A percentile compares a stretch with the other conserved stretches of the same genome.
These are phyloP conservation scores for Porites lobata DNA, from an alignment of 92 coral and sea anemone genomes.

Conservation along the genomic window DNA sequence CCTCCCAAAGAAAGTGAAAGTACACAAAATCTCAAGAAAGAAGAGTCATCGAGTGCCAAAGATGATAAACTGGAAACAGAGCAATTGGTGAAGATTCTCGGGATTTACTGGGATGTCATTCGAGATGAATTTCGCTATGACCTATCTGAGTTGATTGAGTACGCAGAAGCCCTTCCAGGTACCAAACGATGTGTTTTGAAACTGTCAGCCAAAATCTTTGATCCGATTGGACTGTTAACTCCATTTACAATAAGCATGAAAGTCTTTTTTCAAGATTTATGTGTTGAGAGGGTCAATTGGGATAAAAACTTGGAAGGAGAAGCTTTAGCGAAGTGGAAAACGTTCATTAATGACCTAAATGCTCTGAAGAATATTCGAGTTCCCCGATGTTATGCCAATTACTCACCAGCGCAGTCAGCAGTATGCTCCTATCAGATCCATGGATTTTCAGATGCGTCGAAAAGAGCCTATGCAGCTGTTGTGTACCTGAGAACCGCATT, in stretches of 20 bases:
- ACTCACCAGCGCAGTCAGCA: too few species aligned
- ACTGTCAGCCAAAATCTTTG: constrained; percentile 79
- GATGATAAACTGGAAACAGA: constrained; percentile 4
- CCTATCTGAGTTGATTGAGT: constrained; percentile 52
- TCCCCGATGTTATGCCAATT: too few species aligned
- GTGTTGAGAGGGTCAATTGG: constrained; percentile 57
- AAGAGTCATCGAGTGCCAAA: constrained; percentile 11
- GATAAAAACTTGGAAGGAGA: not conserved
- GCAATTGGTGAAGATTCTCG: constrained; percentile 22
- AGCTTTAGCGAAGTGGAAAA: not conserved
- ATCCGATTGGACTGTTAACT: constrained; percentile 72
- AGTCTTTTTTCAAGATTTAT: constrained; percentile 73
- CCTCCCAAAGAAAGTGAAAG: constrained; percentile 11
- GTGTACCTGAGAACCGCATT: constrained; percentile 15
- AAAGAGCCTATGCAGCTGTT: not conserved
- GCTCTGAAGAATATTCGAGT: too few species aligned
- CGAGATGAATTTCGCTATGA: constrained; percentile 56
- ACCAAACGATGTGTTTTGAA: constrained; percentile 75
- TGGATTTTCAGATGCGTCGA: constrained; percentile 23
- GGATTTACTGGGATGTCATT: constrained; percentile 26
- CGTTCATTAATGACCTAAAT: too few species aligned
- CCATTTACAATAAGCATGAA: constrained; percentile 70
- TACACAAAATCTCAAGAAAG: not conserved
- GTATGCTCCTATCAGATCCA: constrained; percentile 6
- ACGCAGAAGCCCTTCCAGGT: constrained; percentile 63